A percentile compares a stretch with the other conserved stretches of the same genome.
Conservation (phyloP, 2,888 invertebrate species). For the Kryphioiulus occultus region DNA sequence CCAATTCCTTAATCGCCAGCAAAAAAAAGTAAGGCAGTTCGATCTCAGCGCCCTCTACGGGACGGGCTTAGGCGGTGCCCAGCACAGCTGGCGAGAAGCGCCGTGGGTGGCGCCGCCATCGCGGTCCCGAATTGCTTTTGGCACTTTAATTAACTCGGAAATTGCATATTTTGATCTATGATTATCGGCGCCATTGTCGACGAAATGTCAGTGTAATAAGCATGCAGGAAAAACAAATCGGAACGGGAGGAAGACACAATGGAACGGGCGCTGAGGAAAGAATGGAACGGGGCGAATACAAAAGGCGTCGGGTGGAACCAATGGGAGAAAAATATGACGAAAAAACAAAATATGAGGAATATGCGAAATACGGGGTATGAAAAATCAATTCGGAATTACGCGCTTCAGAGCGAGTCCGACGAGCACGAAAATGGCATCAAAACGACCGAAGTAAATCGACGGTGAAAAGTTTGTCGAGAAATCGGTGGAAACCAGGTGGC, state of each 20-base stretch:
- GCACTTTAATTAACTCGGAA: slow-evolving; percentile 31
- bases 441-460: not conserved
- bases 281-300: slow-evolving; percentile 8
- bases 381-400: not conserved
- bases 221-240: slow-evolving; percentile 10
- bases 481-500: no score
- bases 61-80: not conserved
- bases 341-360: not conserved
- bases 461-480: not conserved
- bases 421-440: slow-evolving; percentile 9
- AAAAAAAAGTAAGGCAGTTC: no score
- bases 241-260: not conserved
- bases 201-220: slow-evolving; percentile 35
- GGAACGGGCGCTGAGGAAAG: not conserved
- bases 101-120: not conserved
- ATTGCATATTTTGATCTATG: slow-evolving; percentile 35
- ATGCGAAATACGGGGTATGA: not conserved
- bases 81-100: not conserved
- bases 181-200: slow-evolving; percentile 35
- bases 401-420: not conserved
- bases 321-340: slow-evolving; percentile 1
- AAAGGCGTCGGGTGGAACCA: slow-evolving; percentile 12
- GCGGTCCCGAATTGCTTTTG: slow-evolving; percentile 1
- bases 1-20: no score
- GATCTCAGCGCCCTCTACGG: not conserved